Base-by-base conservation (phyloP, 2,113 vertebrate genomes). In the Abramis brama region DNA sequence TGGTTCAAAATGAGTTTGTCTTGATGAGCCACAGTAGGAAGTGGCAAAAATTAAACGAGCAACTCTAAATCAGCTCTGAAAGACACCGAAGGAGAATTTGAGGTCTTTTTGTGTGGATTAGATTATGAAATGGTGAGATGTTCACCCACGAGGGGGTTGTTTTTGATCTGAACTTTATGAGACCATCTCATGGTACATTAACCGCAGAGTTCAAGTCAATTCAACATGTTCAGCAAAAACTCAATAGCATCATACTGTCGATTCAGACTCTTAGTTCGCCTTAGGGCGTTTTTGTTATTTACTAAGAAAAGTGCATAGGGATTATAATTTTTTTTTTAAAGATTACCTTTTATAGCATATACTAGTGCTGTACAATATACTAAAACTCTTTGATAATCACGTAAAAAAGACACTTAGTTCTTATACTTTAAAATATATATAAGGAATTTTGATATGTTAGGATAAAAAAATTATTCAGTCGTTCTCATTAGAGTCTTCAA, bases 271-370 rank as follows among this genome's bases (percentile, higher is more conserved):
- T 74, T 77, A 21, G 4, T 85, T 75, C 6, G n/a, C 80, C 27
- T 83, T 47, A 15, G 71, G 76, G 68, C 33, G 27, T 84, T 88
- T 68, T 55, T 60, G 39, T 57, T 66, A 60, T 82, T 88, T 88
- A 73, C 33, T 77, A 36, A 36, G 84, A 25, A 50, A 39, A 79
- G 43, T 73, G 66, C 79, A 39, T 66, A 66, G 21, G 19, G 17
- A 80, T 80, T 73, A 15, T 64, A 50, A 12, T 0, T n/a, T 74
- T 78, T 39, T 62, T 79, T 79, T 43, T 50, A 36, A 33, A 19
- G 19, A 52, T 68, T 4, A 4, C 4, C 33, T 82, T 68, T 68
- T 82, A 52, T 82, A 50, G 43, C 79, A 21, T 81, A 68, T 19
- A 27, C n/a, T 68, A 82, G 12, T 33, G 25, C 11, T 82, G 79